Conservation (phyloP, 2,797 vertebrate species). For the Sandelia bainsii region DNA sequence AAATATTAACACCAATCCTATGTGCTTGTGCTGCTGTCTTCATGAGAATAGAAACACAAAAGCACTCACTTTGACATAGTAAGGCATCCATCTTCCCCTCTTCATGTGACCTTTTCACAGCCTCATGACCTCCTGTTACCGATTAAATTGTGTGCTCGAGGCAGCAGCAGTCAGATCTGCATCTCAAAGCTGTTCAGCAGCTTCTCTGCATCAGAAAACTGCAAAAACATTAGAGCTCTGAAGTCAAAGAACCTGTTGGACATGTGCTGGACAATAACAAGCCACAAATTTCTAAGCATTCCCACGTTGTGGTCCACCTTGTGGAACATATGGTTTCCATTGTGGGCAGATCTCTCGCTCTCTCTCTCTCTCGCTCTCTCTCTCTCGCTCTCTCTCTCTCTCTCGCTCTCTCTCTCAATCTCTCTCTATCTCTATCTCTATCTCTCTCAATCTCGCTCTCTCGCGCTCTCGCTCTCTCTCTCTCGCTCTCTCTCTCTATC, state of each 20-base stretch:
- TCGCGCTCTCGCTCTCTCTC: conserved; percentile 28
- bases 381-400: conserved; percentile 13
- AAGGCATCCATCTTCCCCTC: not conserved
- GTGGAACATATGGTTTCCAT: conserved; percentile 78
- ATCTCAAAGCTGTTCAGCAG: conserved; percentile 25
- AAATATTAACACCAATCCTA: not conserved
- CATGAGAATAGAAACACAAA: not conserved
- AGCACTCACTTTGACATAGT: not conserved
- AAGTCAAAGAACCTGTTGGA: conserved; percentile 39
- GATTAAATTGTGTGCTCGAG: conserved; percentile 21
- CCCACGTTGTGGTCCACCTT: conserved; percentile 59
- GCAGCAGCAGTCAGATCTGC: conserved; percentile 31
- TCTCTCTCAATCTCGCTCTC: not conserved
- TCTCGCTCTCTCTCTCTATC: conserved; percentile 48
- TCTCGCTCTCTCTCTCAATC: conserved; percentile 9
- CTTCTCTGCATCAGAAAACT: conserved; percentile 31
- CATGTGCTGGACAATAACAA: conserved; percentile 61
- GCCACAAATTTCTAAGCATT: conserved; percentile 51
- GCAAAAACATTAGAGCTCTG: conserved; percentile 33
- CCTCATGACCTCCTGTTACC: conserved; percentile 2
- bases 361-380: conserved; percentile 14
- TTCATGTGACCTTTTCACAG: conserved; percentile 22
- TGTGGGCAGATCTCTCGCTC: conserved; percentile 45
- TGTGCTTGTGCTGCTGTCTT: not conserved
- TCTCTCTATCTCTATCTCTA: no score